Evolutionary conservation across 2,797 vertebrate species (phyloP), one percentile per base, ranked within the genome.

Genomic region (Delichon dasypus): DNA sequence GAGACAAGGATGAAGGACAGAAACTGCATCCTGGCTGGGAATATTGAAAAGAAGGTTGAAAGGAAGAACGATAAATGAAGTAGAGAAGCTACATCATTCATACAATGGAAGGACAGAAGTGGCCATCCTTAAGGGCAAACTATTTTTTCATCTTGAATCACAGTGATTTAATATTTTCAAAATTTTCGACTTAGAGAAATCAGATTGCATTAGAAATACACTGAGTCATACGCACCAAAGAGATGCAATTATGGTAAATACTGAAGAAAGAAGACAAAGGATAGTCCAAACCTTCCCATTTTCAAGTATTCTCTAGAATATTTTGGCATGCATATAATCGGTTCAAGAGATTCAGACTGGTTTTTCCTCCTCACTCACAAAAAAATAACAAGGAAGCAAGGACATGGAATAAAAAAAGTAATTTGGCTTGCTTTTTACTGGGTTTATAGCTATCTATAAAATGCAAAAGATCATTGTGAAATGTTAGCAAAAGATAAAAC

Each of bases 401-500:
- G 73, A 93, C n/a, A 15, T 62, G 50, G 74, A 94, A 95, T 75
- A 62, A 82, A 85, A 60, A 84, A 38, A n/a, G n/a, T 44, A 76
- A 90, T 87, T 45, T 92, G 86, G 38, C 30, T 74, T 76, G 30
- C 86, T 70, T 92, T 92, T 61, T 72, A 34, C 72, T 84, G 57
- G 32, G 51, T 94, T 96, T 95, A 96, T 84, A 89, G 55, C 36
- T 74, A 71, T n/a, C 62, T 91, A 79, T 93, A 87, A 95, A 95
- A 94, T 40, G 16, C 25, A 25, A n/a, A 74, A 85, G 53, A 93
- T 81, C 9, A 78, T 93, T 83, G 55, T 44, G 54, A 88, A 95
- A 96, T 30, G 22, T 85, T 94, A 91, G 45, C 60, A 90, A 89
- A 84, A 47, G 53, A 94, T 60, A 93, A 90, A 94, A 79, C 74